Evolutionary conservation across 2,797 vertebrate species (phyloP).

Genomic region (Arnoldichthys spilopterus): DNA sequence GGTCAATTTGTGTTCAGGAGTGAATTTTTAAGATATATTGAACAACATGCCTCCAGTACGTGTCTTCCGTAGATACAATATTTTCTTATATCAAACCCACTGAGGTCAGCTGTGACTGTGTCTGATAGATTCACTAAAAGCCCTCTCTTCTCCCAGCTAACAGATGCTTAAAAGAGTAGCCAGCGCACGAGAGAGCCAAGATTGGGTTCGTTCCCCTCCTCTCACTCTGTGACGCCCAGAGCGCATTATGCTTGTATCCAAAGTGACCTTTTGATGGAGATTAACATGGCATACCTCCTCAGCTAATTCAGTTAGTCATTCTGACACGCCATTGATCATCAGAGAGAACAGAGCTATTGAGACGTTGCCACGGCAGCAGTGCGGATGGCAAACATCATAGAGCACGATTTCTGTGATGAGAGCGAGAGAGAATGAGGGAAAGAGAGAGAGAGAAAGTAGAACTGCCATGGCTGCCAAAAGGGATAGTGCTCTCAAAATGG

Average conservation of each 20-base stretch:
- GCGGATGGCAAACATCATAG: constrained; percentile 58
- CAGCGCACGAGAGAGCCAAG: constrained; percentile 31
- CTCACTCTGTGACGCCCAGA: constrained; percentile 41
- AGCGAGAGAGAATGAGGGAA: constrained; percentile 27
- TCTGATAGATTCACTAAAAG: constrained; percentile 12
- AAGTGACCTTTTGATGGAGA: constrained; percentile 66
- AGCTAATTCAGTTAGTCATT: constrained; percentile 64
- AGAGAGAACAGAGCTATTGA: constrained; percentile 58
- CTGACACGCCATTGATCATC: constrained; percentile 64
- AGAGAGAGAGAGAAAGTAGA: constrained; percentile 11
- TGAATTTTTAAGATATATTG: not conserved
- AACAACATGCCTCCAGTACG: constrained; percentile 1
- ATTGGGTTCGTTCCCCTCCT: constrained; percentile 41
- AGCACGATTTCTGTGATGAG: constrained; percentile 52
- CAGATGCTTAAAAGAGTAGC: constrained; percentile 35
- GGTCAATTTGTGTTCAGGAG: constrained; percentile 22
- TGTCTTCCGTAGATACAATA: not conserved
- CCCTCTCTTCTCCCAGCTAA: constrained; percentile 4
- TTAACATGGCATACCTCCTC: constrained; percentile 62
- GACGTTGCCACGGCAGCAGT: constrained; percentile 54
- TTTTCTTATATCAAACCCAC: constrained; percentile 2
- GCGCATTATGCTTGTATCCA: constrained; percentile 56
- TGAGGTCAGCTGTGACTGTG: constrained; percentile 7
- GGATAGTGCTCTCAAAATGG: constrained; percentile 52
- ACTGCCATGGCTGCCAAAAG: constrained; percentile 11